Conservation (phyloP, 2,113 vertebrate species). For the Gadus macrocephalus region DNA sequence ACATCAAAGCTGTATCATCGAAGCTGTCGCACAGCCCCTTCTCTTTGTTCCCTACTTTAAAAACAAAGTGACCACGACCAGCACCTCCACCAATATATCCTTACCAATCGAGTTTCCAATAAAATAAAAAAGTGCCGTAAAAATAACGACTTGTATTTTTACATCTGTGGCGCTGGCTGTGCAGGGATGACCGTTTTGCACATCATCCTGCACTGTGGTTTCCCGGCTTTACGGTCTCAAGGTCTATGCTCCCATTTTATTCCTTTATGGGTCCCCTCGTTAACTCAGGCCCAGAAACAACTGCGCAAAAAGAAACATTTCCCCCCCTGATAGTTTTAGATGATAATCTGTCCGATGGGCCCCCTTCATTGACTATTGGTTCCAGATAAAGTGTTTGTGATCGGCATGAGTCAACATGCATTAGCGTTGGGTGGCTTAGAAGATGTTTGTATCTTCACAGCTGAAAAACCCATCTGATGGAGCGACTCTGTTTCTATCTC, state of each 20-base stretch:
- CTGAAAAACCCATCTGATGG: conserved; percentile 24
- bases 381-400: too few relatives aligned
- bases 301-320: conserved; percentile 49
- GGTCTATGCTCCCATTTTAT: conserved; percentile 46
- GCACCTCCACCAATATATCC: conserved; percentile 32
- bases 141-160: conserved; percentile 42
- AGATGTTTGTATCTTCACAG: conserved; percentile 33
- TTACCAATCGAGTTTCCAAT: conserved; percentile 51
- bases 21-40: too few relatives aligned
- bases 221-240: conserved; percentile 46
- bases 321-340: conserved; percentile 23
- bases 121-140: conserved; percentile 46
- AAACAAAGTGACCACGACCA: too few relatives aligned
- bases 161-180: conserved; percentile 58
- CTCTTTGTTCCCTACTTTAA: too few relatives aligned
- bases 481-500: conserved; percentile 19
- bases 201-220: conserved; percentile 59
- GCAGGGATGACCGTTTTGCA: conserved; percentile 58
- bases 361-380: conserved; percentile 46
- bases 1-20: too few relatives aligned
- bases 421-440: conserved; percentile 31
- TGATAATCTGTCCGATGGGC: conserved; percentile 46
- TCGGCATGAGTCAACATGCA: conserved; percentile 18
- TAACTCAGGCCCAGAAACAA: conserved; percentile 58
- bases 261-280: conserved; percentile 56